Evolutionary conservation across 1,140 invertebrate genomes (phyloP).

Genomic region (Sesamia nonagrioides): DNA sequence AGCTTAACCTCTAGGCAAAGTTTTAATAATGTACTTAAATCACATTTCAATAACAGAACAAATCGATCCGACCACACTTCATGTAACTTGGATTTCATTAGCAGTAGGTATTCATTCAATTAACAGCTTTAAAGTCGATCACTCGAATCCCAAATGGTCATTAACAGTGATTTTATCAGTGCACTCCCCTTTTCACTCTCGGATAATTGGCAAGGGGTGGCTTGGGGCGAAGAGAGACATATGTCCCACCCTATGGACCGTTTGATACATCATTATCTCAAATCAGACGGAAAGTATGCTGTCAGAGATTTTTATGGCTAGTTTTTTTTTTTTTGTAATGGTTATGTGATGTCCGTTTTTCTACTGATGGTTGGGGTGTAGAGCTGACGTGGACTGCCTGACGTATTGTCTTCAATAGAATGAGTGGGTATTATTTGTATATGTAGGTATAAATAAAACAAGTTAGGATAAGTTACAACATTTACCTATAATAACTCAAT

Average conservation of each 20-base stretch:
- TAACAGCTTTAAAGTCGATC: conserved; percentile 9
- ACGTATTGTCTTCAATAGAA: not conserved
- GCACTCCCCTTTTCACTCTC: conserved; percentile 23
- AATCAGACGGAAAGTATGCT: conserved; percentile 66
- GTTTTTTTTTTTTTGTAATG: too few relatives aligned
- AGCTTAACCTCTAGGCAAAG: too few relatives aligned
- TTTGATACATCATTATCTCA: conserved; percentile 68
- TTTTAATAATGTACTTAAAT: too few relatives aligned
- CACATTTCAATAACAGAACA: not conserved
- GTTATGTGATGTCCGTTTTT: not conserved
- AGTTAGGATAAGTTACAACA: too few relatives aligned
- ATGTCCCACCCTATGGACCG: conserved; percentile 64
- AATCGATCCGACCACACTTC: not conserved
- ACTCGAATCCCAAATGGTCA: conserved; percentile 3
- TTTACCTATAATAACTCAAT: too few relatives aligned
- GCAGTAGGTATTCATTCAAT: not conserved
- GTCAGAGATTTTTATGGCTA: conserved; percentile 3
- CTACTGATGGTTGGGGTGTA: not conserved
- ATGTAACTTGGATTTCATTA: not conserved
- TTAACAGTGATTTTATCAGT: conserved; percentile 52
- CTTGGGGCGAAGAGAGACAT: conserved; percentile 72
- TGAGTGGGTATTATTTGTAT: too few relatives aligned
- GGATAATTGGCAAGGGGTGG: conserved; percentile 70
- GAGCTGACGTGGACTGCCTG: not conserved
- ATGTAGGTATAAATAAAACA: too few relatives aligned